These are phyloP conservation scores for Myripristis jacobus DNA, from an alignment of 2,797 vertebrate genomes.

Conservation along the genomic window DNA sequence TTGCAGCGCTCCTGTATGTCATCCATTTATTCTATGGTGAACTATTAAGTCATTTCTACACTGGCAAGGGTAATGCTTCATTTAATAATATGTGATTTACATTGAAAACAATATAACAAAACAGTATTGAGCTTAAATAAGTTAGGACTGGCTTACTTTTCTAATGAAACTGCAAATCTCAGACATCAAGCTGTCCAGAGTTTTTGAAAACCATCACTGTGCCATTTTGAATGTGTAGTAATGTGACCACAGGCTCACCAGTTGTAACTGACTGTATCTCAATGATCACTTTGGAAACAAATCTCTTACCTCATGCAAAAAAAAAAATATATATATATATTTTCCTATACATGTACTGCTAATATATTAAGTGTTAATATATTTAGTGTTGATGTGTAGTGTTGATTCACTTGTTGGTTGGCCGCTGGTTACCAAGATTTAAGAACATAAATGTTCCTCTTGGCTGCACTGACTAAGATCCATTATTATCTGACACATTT, in stretches of 20 bases:
- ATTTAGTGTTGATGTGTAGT: too few species aligned
- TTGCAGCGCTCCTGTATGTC: conserved; percentile 45
- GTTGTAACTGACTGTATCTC: neutral
- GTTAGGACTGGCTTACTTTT: neutral
- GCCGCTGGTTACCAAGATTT: too few species aligned
- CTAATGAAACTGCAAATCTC: neutral
- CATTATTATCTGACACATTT: too few species aligned
- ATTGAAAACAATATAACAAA: conserved; percentile 16
- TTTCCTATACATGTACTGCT: too few species aligned
- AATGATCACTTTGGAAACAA: conserved; percentile 3
- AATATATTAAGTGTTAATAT: too few species aligned
- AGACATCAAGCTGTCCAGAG: neutral
- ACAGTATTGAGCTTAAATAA: conserved; percentile 4
- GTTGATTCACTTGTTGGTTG: too few species aligned
- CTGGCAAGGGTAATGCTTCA: conserved; percentile 33
- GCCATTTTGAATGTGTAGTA: neutral
- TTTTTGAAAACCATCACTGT: neutral
- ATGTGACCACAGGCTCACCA: neutral
- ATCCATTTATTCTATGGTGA: conserved; percentile 58
- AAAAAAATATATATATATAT: too few species aligned
- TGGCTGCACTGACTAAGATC: too few species aligned
- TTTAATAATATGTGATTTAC: conserved; percentile 36
- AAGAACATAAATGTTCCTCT: too few species aligned
- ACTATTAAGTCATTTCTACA: conserved; percentile 61
- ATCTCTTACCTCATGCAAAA: neutral